Evolutionary conservation across 2,888 invertebrate genomes (phyloP), one percentile per base, ranked within the genome.

Genomic region (Phengaris alcon): DNA sequence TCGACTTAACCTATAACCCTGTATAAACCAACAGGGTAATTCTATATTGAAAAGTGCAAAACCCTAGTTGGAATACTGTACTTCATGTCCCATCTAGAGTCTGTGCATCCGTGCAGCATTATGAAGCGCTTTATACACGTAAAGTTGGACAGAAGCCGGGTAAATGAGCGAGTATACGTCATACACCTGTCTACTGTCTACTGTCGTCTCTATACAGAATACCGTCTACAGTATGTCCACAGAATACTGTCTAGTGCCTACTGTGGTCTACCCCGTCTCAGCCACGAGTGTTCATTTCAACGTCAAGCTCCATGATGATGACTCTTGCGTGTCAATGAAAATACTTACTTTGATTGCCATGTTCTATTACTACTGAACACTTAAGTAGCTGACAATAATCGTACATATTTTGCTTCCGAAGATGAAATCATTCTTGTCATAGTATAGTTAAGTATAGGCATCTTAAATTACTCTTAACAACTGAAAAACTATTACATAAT

Each of bases 81-180:
- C n/a, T 6, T 5, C 6, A 9, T 35, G 12, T 64, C 35, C 2
- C 10, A 64, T 64, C 64, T 44, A 64, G 35, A 12, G 12, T 35
- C 35, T 12, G 5, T 35, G 52, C 52, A 72, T 72, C 72, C n/a
- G 35, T 8, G 44, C 6, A 13, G 52, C 54, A 75, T 75, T 68
- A 59, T 68, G 76, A 69, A 74, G 74, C 74, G 74, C 74, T 78
- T 76, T 76, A 76, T 76, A 78, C 78, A 79, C 77, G 75, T 77
- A 72, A 76, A 78, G 78, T 78, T 78, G 51, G 77, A 77, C 78
- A 77, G 74, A 73, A 73, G 68, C 75, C 72, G 52, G 35, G 35
- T 54, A 75, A 75, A 79, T 77, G 80, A 78, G 77, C 76, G 69
- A 77, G 77, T 80, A 78, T 77, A 52, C 70, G 15, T 70, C 69